Evolutionary conservation across 2,113 vertebrate species (phyloP).

Genomic region (Cichladusa arquata): DNA sequence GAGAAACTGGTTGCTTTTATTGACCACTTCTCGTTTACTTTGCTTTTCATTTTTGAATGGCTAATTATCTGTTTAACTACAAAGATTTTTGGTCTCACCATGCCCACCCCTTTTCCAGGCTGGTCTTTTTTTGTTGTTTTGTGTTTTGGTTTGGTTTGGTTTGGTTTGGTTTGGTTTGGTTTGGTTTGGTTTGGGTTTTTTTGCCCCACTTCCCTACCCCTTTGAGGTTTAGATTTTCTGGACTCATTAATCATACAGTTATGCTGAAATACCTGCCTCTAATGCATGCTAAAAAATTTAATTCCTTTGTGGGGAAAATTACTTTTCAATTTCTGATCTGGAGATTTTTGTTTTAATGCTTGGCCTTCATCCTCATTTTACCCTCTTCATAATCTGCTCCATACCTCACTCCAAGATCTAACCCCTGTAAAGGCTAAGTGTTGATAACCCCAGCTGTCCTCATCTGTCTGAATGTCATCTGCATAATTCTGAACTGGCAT

Average conservation of each 20-base stretch:
- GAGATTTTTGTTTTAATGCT: not conserved
- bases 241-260: not conserved
- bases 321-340: not conserved
- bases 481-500: not conserved
- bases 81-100: not conserved
- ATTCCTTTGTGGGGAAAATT: not conserved
- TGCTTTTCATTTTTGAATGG: not conserved
- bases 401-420: not conserved
- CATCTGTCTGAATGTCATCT: not conserved
- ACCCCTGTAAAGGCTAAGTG: not conserved
- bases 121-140: no score
- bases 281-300: not conserved
- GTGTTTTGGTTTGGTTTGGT: no score
- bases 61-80: not conserved
- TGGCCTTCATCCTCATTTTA: not conserved
- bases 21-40: not conserved
- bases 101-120: not conserved
- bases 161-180: no score
- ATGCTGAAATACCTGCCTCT: not conserved
- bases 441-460: not conserved
- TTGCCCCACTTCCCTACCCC: rapidly evolving
- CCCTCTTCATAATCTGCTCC: not conserved
- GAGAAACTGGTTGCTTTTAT: not conserved
- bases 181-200: not conserved
- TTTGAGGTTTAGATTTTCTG: not conserved